A percentile compares a stretch with the other conserved stretches of the same genome.
Evolutionary conservation across 2,113 vertebrate species (phyloP).

Genomic region (Hippopotamus amphibius): DNA sequence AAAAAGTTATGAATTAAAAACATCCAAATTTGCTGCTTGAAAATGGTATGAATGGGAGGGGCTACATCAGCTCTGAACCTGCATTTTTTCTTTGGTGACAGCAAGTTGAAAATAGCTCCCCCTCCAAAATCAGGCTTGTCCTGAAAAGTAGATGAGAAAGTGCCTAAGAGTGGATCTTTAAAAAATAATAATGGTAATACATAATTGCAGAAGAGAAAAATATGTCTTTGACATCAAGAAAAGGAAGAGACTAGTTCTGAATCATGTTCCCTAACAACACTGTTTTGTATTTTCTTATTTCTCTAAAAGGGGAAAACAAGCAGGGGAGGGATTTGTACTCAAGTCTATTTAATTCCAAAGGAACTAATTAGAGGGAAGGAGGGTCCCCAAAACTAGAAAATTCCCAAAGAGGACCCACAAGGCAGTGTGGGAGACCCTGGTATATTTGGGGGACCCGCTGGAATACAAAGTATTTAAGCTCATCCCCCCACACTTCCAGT

Average conservation of each 20-base stretch:
- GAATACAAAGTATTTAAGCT: accelerated
- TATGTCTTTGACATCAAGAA: neutral
- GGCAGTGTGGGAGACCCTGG: neutral
- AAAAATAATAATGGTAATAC: neutral
- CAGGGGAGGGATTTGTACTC: neutral
- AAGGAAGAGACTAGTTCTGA: neutral
- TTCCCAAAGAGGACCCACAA: neutral
- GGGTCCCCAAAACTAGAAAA: neutral
- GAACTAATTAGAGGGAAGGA: neutral
- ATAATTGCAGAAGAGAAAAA: neutral
- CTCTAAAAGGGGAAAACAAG: neutral
- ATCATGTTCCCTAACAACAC: neutral
- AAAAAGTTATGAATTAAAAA: neutral
- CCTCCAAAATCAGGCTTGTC: neutral
- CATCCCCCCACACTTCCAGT: accelerated
- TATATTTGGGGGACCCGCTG: accelerated
- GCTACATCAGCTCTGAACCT: neutral
- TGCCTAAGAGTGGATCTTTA: neutral
- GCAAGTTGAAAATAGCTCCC: no score
- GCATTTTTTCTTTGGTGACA: neutral
- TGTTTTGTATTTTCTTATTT: neutral
- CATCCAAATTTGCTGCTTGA: neutral
- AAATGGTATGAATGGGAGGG: neutral
- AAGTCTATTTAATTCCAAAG: neutral
- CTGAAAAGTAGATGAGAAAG: neutral